These are phyloP conservation scores for Dromiciops gliroides DNA, from an alignment of 2,113 vertebrate genomes.

Conservation along the genomic window DNA sequence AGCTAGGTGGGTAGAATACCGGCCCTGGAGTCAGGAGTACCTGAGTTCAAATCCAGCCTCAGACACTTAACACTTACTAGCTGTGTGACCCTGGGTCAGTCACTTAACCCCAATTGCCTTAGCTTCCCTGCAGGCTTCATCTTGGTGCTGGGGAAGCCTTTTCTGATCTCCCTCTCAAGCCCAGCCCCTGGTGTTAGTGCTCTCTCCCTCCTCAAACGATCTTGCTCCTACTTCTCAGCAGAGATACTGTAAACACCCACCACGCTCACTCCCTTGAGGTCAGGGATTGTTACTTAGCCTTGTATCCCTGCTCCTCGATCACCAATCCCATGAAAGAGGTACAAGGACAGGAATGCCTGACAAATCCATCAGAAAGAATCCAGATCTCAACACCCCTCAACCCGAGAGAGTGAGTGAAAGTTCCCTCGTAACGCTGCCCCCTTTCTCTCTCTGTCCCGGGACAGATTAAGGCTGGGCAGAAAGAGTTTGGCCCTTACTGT, in stretches of 20 bases:
- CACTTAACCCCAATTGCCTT: too few relatives aligned
- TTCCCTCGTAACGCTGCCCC: background rate
- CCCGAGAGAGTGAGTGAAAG: background rate
- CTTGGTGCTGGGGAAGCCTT: background rate
- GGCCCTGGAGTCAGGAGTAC: too few relatives aligned
- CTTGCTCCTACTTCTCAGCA: background rate
- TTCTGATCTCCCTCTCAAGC: background rate
- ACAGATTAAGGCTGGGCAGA: constrained; percentile 88
- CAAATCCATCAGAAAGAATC: background rate
- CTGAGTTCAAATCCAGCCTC: too few relatives aligned
- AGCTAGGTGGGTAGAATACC: too few relatives aligned
- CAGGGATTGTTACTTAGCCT: background rate
- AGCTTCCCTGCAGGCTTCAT: background rate
- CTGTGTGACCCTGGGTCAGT: too few relatives aligned
- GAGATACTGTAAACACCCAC: background rate
- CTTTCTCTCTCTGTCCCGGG: background rate
- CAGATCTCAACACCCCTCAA: background rate
- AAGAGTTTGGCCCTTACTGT: constrained; percentile 91
- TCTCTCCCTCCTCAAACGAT: too few relatives aligned
- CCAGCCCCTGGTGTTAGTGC: background rate
- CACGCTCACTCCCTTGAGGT: background rate
- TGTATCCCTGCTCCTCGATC: background rate
- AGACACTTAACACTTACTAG: too few relatives aligned
- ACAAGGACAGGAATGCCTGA: background rate
- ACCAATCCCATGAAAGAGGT: background rate